A percentile compares a stretch with the other conserved stretches of the same genome.
These are phyloP conservation scores for Cettia cetti DNA, from an alignment of 2,113 vertebrate species.

Conservation along the genomic window DNA sequence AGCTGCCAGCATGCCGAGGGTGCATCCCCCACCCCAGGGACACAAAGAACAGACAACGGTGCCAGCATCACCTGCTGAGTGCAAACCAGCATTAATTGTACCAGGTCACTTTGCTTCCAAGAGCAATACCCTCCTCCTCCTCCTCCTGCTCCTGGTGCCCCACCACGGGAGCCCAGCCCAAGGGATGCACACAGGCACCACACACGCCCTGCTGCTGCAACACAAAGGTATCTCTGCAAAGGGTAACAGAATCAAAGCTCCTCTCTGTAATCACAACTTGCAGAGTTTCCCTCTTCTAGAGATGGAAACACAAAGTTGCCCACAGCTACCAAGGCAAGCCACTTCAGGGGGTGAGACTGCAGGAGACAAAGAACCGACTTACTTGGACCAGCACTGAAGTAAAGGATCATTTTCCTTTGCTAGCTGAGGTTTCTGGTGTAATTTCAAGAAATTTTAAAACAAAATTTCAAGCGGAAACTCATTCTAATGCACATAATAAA, in stretches of 20 bases:
- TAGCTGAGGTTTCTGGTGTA: background rate
- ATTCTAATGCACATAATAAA: background rate
- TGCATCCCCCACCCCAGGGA: accelerated
- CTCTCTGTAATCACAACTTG: no score
- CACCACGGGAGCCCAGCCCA: background rate
- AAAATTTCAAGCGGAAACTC: background rate
- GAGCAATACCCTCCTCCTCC: background rate
- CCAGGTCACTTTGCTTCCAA: accelerated
- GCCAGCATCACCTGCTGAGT: accelerated
- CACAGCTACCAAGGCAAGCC: background rate
- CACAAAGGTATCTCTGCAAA: background rate
- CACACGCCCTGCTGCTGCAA: no score
- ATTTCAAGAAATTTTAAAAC: background rate
- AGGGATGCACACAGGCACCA: background rate
- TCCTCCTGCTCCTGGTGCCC: background rate
- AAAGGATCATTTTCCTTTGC: background rate
- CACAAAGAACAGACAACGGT: accelerated
- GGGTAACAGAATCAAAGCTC: background rate
- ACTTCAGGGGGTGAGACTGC: background rate
- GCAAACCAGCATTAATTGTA: accelerated
- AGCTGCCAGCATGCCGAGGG: accelerated
- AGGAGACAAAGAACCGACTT: background rate
- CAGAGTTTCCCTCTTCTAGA: accelerated
- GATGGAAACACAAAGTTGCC: background rate
- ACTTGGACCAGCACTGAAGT: background rate